phyloP scores from a whole-genome alignment of 2,797 vertebrate species.

The Pseudocheirus occidentalis region DNA sequence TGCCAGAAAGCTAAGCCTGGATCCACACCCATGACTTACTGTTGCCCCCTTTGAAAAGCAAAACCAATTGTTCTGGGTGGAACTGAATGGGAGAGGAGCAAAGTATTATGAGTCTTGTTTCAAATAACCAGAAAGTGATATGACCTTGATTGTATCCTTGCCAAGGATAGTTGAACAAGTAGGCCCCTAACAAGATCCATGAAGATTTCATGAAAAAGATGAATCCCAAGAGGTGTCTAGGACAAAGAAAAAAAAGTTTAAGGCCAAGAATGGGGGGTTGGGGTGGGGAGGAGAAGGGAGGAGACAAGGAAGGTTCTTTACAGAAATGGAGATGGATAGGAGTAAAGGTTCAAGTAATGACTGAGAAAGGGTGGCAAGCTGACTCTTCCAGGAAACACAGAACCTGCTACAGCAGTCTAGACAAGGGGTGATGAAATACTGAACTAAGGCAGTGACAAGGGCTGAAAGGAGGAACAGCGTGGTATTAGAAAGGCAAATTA shows the following conservation, averaged over 20 bases:
- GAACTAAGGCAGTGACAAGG: neutral
- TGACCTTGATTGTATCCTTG: neutral
- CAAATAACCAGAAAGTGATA: neutral
- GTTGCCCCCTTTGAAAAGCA: neutral
- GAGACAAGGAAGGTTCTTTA: neutral
- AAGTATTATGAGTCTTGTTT: neutral
- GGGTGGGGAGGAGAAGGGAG: neutral
- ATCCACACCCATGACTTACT: neutral
- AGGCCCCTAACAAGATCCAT: neutral
- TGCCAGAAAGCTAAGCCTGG: neutral
- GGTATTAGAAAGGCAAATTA: neutral
- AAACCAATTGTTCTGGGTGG: neutral
- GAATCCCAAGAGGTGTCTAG: neutral
- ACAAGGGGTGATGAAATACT: neutral
- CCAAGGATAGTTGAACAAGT: neutral
- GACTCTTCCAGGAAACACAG: neutral
- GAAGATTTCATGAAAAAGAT: neutral
- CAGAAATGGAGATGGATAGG: neutral
- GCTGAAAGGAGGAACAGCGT: neutral
- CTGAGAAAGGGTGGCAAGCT: rapidly evolving
- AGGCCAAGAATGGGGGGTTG: too few relatives aligned
- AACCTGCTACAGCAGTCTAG: neutral
- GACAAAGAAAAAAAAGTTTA: neutral
- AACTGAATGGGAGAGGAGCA: neutral
- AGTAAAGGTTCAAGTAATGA: neutral